phyloP scores from a whole-genome alignment of 2,888 invertebrate species.

The Andrena bicolor region DNA sequence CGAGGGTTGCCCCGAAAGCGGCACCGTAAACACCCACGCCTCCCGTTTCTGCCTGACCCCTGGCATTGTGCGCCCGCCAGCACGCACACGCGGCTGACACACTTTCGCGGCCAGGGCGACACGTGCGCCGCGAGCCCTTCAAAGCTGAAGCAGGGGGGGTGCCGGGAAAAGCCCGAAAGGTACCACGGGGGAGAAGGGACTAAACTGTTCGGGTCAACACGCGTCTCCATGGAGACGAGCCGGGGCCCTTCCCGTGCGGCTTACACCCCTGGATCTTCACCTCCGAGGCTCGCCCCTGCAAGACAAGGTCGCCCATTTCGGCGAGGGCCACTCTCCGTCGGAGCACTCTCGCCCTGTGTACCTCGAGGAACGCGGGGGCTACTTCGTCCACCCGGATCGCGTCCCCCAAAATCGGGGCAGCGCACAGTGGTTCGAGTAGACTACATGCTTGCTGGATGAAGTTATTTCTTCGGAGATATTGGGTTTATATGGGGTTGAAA shows the following conservation, averaged over 20 bases:
- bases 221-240: slow-evolving; percentile 80
- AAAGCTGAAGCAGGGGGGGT: slow-evolving; percentile 51
- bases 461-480: no score
- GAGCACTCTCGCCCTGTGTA: background rate
- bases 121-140: slow-evolving; percentile 74
- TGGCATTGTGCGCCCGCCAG: slow-evolving; percentile 54
- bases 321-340: background rate
- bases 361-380: background rate
- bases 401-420: background rate
- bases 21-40: slow-evolving; percentile 57
- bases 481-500: no score
- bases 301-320: slow-evolving; percentile 51
- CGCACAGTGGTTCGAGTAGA: no score
- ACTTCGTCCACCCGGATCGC: background rate
- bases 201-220: slow-evolving; percentile 80
- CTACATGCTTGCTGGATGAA: no score
- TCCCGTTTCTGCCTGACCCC: slow-evolving; percentile 52
- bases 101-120: slow-evolving; percentile 65
- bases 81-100: slow-evolving; percentile 68
- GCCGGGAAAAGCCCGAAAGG: slow-evolving; percentile 48
- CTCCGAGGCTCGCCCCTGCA: slow-evolving; percentile 47
- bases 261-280: slow-evolving; percentile 58
- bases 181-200: slow-evolving; percentile 34
- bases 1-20: slow-evolving; percentile 57
- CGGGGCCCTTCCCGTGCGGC: slow-evolving; percentile 69